Base-by-base conservation (phyloP, 2,888 invertebrate species). In the Ennomos erosarius region DNA sequence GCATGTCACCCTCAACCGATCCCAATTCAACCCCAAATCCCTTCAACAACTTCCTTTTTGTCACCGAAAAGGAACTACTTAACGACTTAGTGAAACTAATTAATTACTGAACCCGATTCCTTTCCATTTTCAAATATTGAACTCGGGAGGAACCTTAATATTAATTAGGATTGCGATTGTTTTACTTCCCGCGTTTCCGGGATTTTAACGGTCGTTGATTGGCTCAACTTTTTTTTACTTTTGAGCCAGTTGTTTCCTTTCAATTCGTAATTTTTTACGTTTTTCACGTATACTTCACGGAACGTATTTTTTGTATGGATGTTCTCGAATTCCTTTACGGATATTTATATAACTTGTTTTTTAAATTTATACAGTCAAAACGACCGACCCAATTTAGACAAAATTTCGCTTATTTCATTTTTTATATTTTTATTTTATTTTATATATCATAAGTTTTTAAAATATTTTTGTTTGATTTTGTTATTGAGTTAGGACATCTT, bases 61-160 rank as follows among this genome's bases (percentile, higher is more conserved):
- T 59, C 59, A 11, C 49, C 39, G 46, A 59, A 58, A 61, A 62
- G 64, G 58, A 68, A 68, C 64, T 65, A 65, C 65, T 68, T 68
- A 67, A 63, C 64, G 64, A 67, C 68, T 69, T 69, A 69, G 60
- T 50, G 44, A 59, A 67, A 69, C 65, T 69, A 69, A 69, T 69
- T 69, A 68, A 68, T 68, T 62, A 62, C 68, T 56, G 60, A 62
- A 64, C 64, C 61, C 61, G 61, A 62, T 64, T 55, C 63, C 55
- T 59, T 62, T 48, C 55, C 56, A 42, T 47, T 45, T 56, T 37
- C 67, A 64, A 67, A 67, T 67, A 65, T 64, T 64, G 62, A 62
- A 59, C 59, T 60, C 38, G 35, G 48, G 39, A 44, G 49, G 66
- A 54, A 66, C 63, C 66, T 56, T 68, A 55, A 63, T 65, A 68